A percentile compares a stretch with the other conserved stretches of the same genome.
phyloP scores from a whole-genome alignment of 2,797 vertebrate species.

The Cyprinella venusta region DNA sequence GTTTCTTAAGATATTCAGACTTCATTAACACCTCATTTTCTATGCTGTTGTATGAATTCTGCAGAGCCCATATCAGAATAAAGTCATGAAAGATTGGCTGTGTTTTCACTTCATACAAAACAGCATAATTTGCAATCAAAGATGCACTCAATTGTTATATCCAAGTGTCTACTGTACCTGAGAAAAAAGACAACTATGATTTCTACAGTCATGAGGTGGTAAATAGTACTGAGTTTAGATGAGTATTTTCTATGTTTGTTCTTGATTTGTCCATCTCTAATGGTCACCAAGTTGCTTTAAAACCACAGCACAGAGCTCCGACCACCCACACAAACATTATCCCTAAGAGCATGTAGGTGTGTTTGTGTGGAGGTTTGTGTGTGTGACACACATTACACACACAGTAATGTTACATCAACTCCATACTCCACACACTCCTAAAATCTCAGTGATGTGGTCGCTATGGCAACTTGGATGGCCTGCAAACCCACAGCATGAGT shows the following conservation, averaged over 20 bases:
- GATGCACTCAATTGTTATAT: background rate
- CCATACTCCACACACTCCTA: constrained; percentile 24
- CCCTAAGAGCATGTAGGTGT: constrained; percentile 31
- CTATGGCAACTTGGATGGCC: constrained; percentile 46
- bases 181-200: constrained; percentile 8
- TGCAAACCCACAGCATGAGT: constrained; percentile 39
- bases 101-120: background rate
- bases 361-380: constrained; percentile 1
- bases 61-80: background rate
- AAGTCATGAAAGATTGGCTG: background rate
- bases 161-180: background rate
- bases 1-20: constrained; percentile 15
- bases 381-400: background rate
- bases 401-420: constrained; percentile 11
- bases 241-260: background rate
- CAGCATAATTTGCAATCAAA: background rate
- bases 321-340: constrained; percentile 18
- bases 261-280: background rate
- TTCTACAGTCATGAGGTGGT: background rate
- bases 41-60: background rate
- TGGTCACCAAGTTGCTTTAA: constrained; percentile 10
- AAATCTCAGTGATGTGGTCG: constrained; percentile 43
- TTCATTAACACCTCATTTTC: background rate
- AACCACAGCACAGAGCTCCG: background rate
- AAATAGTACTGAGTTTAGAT: background rate